A percentile compares a stretch with the other conserved stretches of the same genome.
phyloP scores from a whole-genome alignment of 2,797 vertebrate species.

The Lithobates pipiens region DNA sequence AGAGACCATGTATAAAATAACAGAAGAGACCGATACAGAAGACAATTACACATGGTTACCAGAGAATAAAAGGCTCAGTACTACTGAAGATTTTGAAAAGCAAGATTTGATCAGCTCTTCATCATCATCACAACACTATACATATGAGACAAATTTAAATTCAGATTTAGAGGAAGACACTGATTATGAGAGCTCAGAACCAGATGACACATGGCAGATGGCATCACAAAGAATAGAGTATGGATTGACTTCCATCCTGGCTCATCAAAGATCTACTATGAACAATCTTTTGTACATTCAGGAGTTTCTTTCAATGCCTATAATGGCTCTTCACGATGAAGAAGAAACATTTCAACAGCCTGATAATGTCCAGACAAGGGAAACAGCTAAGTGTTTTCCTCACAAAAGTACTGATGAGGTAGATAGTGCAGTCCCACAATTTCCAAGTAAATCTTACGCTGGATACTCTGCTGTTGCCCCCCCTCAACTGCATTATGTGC shows the following conservation, averaged over 20 bases:
- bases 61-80: slow-evolving; percentile 22
- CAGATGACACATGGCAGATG: slow-evolving; percentile 26
- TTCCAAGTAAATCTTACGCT: neutral
- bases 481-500: slow-evolving; percentile 64
- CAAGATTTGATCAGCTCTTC: neutral
- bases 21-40: slow-evolving; percentile 7
- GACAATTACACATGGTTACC: neutral
- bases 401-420: neutral
- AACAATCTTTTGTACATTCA: slow-evolving; percentile 35
- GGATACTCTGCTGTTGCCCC: slow-evolving; percentile 65
- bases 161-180: slow-evolving; percentile 62
- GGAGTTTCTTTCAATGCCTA: neutral
- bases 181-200: neutral
- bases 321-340: slow-evolving; percentile 40
- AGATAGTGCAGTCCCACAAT: neutral
- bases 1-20: slow-evolving; percentile 45
- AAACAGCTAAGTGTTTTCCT: neutral
- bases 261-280: slow-evolving; percentile 68
- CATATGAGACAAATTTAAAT: slow-evolving; percentile 44
- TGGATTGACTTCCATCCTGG: slow-evolving; percentile 59
- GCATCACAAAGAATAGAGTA: slow-evolving; percentile 1
- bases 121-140: slow-evolving; percentile 47
- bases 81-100: neutral
- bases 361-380: slow-evolving; percentile 8
- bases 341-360: slow-evolving; percentile 42